Base-by-base conservation (phyloP, 1,140 invertebrate species). In the Magallana ariakensis region DNA sequence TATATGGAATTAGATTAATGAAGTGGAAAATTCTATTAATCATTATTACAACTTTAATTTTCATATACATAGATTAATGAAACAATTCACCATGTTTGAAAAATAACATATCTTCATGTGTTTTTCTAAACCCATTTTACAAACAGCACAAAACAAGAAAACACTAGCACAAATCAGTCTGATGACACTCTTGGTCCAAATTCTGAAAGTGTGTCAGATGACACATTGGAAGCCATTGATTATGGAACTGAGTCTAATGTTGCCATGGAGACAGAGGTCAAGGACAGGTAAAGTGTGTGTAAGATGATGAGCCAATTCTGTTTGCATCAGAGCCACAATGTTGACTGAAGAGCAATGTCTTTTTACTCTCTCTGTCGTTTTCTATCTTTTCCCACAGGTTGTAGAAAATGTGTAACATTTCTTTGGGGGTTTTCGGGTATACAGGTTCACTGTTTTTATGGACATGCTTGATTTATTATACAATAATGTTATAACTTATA, bases 151-250 rank as follows among this genome's bases (percentile, higher is more conserved):
- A 75, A 75, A 75, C 66, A 75, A 75, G 66, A 75, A 13, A 75
- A 22, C 13, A 75, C 66, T 75, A 75, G 66, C 6, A 75, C 66
- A 75, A 75, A 33, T 75, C 66, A 75, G 66, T 75, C 66, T 10
- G 66, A 75, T 22, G 66, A 75, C 22, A 75, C 66, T 46, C 22
- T 75, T 33, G 66, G 66, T 75, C 26, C 66, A 8, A 75, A 75
- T 75, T 75, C 66, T 75, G 66, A 75, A 75, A 75, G 66, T 75
- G 66, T 75, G 66, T 75, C 66, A 46, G 66, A 75, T 13, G 66
- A 75, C 66, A 75, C 66, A 26, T 19, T 75, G 66, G 66, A 75
- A 75, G 66, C 66, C 66, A 75, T 75, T 26, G 66, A 75, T 75
- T 26, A 75, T 26, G 15, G 22, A 26, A 75, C 66, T 22, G 19